Evolutionary conservation across 2,113 vertebrate genomes (phyloP).

Genomic region (Phrynosoma platyrhinos): DNA sequence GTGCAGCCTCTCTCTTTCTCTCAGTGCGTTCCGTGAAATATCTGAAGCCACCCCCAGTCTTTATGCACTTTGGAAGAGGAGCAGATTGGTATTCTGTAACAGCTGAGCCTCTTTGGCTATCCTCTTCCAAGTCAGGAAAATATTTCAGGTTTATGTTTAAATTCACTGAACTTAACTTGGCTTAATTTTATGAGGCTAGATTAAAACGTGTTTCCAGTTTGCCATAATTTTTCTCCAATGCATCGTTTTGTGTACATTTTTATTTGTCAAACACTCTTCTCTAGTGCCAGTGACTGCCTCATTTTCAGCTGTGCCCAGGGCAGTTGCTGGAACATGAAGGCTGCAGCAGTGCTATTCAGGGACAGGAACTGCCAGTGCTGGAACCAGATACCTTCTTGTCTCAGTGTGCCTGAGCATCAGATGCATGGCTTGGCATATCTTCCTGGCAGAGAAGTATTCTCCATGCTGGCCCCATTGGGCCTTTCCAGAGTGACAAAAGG

Average conservation of each 20-base stretch:
- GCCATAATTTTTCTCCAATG: slow-evolving; percentile 17
- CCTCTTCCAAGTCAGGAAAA: slow-evolving; percentile 64
- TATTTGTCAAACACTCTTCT: neutral
- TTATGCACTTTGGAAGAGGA: slow-evolving; percentile 47
- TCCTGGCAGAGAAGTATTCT: neutral
- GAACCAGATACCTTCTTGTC: neutral
- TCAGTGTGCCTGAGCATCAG: neutral
- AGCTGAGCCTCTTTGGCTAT: slow-evolving; percentile 45
- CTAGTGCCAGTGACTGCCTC: neutral
- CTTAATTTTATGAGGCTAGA: slow-evolving; percentile 10
- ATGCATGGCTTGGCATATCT: neutral
- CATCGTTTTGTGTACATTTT: neutral
- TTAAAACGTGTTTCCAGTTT: slow-evolving; percentile 46
- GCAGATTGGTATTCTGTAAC: slow-evolving; percentile 60
- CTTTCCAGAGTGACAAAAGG: neutral
- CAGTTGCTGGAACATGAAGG: neutral
- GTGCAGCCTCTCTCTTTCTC: neutral
- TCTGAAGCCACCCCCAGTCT: neutral
- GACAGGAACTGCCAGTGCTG: neutral
- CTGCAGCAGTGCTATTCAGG: neutral
- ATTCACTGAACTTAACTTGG: slow-evolving; percentile 36
- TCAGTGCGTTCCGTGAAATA: neutral
- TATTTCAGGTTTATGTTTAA: slow-evolving; percentile 60
- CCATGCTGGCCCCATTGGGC: neutral
- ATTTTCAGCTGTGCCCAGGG: neutral